Evolutionary conservation across 1,140 invertebrate species (phyloP).

Genomic region (Sarcophaga bullata): DNA sequence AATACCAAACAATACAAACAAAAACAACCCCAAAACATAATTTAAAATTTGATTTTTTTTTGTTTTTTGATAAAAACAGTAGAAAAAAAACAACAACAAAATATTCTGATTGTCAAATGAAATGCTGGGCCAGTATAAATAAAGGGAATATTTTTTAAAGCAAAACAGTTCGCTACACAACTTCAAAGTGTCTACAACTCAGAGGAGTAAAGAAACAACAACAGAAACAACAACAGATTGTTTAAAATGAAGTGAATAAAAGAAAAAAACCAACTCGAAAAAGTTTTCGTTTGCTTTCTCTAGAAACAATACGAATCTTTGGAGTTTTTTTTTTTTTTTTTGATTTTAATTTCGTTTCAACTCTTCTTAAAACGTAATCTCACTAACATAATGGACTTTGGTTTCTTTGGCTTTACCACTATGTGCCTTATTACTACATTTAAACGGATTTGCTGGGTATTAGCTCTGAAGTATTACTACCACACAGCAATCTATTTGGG

Average conservation of each 20-base stretch:
- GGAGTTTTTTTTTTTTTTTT: background rate
- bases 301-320: background rate
- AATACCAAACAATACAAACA: background rate
- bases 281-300: background rate
- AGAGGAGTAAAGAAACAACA: background rate
- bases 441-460: background rate
- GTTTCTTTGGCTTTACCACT: background rate
- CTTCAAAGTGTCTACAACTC: slow-evolving; percentile 32
- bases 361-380: background rate
- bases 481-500: background rate
- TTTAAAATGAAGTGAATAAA: background rate
- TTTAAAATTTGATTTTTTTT: slow-evolving; percentile 16
- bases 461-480: background rate
- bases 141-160: background rate
- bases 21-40: background rate
- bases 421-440: slow-evolving; percentile 25
- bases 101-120: background rate
- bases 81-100: background rate
- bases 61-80: background rate
- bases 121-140: background rate
- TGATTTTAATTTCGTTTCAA: background rate
- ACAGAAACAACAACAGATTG: too few species aligned
- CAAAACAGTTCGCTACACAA: slow-evolving; percentile 28
- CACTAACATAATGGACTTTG: slow-evolving; percentile 6
- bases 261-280: slow-evolving; percentile 11